Conservation (phyloP, 2,113 vertebrate genomes). For the Tonatia bakeri region DNA sequence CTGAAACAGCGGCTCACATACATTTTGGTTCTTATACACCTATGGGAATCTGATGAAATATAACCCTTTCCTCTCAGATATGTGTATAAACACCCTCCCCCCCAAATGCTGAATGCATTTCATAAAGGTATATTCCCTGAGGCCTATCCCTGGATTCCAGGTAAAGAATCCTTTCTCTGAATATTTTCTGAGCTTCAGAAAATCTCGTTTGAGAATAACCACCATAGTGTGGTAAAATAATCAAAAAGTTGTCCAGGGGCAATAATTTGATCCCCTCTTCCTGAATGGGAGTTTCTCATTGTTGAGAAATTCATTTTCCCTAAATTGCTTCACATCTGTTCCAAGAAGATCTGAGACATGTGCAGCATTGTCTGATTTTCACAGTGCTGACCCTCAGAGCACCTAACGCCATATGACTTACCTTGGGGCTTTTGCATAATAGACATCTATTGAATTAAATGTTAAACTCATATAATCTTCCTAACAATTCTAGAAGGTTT, state of each 20-base stretch:
- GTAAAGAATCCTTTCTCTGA: slow-evolving; percentile 5
- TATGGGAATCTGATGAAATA: not conserved
- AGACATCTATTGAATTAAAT: not conserved
- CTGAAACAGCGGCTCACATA: not conserved
- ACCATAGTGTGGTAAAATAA: not conserved
- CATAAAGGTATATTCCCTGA: not conserved
- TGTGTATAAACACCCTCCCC: fast-evolving
- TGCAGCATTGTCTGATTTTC: not conserved
- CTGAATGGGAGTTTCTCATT: not conserved
- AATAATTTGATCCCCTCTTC: not conserved
- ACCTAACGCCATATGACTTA: not conserved
- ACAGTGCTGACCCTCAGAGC: not conserved
- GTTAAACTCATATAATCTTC: not conserved
- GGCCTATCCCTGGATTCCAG: not conserved
- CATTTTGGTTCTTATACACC: not conserved
- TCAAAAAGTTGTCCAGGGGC: not conserved
- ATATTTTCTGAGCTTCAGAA: not conserved
- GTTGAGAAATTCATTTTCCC: slow-evolving; percentile 13
- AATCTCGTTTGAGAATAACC: not conserved
- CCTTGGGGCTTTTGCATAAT: not conserved
- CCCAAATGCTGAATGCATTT: not conserved
- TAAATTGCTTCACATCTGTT: not conserved
- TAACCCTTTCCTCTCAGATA: not conserved
- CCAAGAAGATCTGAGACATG: not conserved
- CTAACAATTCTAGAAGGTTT: not conserved